Conservation (phyloP, 2,888 invertebrate species). For the Bombylius discolor region DNA sequence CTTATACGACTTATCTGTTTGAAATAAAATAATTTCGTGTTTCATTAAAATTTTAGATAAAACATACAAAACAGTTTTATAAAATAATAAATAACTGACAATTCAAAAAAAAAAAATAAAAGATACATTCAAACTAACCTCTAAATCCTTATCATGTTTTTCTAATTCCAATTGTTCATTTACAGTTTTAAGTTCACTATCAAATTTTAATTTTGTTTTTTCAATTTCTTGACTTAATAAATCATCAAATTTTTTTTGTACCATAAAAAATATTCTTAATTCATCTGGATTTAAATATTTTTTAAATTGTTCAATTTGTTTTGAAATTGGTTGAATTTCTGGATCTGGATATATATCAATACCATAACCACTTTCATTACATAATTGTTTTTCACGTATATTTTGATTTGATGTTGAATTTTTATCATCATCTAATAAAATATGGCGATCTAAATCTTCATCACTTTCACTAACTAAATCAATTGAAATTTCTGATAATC, state of each 20-base stretch:
- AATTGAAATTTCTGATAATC: constrained; percentile 35
- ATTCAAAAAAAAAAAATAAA: no score
- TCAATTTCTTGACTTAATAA: constrained; percentile 43
- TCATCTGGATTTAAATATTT: constrained; percentile 31
- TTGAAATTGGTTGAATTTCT: constrained; percentile 20
- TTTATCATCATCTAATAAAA: constrained; percentile 29
- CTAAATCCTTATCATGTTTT: constrained; percentile 42
- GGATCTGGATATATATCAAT: background rate
- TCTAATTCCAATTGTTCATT: constrained; percentile 41
- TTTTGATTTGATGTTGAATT: constrained; percentile 24
- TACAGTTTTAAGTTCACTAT: constrained; percentile 26
- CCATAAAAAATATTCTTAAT: constrained; percentile 31
- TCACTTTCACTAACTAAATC: constrained; percentile 35
- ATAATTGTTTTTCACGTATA: constrained; percentile 29
- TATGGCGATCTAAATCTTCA: constrained; percentile 31
- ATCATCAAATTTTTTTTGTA: constrained; percentile 44
- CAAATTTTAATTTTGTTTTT: constrained; percentile 33
- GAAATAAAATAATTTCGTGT: no score
- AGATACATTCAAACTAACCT: constrained; percentile 32
- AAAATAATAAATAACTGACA: background rate
- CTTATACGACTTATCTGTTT: constrained; percentile 31
- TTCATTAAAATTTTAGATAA: no score
- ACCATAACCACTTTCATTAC: constrained; percentile 11
- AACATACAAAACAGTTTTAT: no score
- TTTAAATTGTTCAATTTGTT: constrained; percentile 34